phyloP scores from a whole-genome alignment of 2,113 vertebrate genomes.

The Apteryx mantelli region DNA sequence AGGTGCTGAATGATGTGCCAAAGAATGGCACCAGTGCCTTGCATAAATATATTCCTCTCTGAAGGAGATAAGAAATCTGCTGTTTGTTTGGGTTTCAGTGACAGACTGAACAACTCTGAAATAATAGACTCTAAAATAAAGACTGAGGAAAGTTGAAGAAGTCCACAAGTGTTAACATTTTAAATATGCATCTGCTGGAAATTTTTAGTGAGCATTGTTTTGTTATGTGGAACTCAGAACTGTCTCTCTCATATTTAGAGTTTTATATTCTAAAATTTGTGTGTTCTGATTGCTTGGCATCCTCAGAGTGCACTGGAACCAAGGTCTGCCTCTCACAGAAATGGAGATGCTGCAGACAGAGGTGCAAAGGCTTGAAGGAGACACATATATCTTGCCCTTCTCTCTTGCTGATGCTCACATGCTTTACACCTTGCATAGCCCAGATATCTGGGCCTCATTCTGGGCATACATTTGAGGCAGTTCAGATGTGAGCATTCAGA shows the following conservation, averaged over 20 bases:
- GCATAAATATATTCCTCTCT: background rate
- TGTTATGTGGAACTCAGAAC: background rate
- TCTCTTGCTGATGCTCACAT: background rate
- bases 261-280: background rate
- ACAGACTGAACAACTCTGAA: background rate
- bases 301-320: background rate
- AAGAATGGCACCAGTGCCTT: background rate
- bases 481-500: background rate
- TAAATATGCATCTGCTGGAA: background rate
- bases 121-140: background rate
- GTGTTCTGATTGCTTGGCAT: background rate
- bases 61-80: background rate
- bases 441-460: no score
- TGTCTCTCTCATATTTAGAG: background rate
- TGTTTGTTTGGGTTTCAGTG: background rate
- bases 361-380: background rate
- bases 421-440: no score
- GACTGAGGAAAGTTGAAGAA: background rate
- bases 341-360: background rate
- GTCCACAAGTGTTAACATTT: background rate
- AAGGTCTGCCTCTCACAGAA: background rate
- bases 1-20: background rate
- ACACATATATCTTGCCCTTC: background rate
- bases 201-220: background rate
- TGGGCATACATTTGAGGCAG: background rate